Base-by-base conservation (phyloP, 1,140 invertebrate genomes). In the Macrocentrus cingulum region DNA sequence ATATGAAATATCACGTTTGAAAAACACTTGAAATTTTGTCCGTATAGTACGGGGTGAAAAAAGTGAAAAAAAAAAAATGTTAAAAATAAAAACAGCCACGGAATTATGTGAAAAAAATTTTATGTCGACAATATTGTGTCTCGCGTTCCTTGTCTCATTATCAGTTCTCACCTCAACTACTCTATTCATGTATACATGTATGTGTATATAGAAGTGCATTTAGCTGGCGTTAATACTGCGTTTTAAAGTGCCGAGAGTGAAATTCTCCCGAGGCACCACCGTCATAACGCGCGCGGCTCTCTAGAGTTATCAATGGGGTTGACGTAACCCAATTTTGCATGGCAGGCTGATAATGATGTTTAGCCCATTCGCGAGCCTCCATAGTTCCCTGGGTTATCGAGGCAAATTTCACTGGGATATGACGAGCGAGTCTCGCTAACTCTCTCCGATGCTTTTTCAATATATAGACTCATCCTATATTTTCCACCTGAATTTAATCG, bases 261-360 rank as follows among this genome's bases (percentile, higher is more conserved):
- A 49, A 49, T 32, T 49, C 46, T 49, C 46, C n/a, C 18, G 46
- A 49, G 46, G 36, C 16, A 49, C 19, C 46, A 23, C 20, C 23
- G 9, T n/a, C n/a, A n/a, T n/a, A n/a, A n/a, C 11, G 46, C 9
- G n/a, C 25, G 25, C 23, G 25, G n/a, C 46, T 11, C 22, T 49
- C 16, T 32, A 23, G 46, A 49, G 46, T 49, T 49, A 49, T 49
- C 46, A 49, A 49, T 49, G 46, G 46, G 13, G 46, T 49, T 49
- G 46, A 49, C 46, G 46, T 49, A 49, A 49, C 46, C 46, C 15
- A 49, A 49, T 49, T 49, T 49, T 49, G 4, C 25, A 32, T 34
- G 25, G 46, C 46, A 49, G n/a, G 23, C 46, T 49, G 46, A 18
- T 49, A 49, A 49, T 18, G 46, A 49, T 15, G 18, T 52, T 52